Evolutionary conservation across 2,888 invertebrate species (phyloP), one percentile per base, ranked within the genome.

Genomic region (Plemyria rubiginata): DNA sequence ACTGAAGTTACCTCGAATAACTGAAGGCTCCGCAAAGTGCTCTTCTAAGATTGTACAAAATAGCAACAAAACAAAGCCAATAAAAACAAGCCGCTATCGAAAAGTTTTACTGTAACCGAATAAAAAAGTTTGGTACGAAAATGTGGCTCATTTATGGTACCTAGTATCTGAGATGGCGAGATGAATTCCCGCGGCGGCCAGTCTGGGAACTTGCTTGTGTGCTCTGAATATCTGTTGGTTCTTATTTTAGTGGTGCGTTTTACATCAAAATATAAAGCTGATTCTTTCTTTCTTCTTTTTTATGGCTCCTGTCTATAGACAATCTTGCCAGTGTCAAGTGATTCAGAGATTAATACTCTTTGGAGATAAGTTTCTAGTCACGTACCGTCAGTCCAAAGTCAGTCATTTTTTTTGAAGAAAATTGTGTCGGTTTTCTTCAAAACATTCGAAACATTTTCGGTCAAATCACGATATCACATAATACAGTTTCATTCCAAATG

Each of bases 91-190:
- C 58, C 55, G 62, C 54, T 60, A 60, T 52, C 57, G 60, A 51
- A 60, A 68, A 68, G 62, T 67, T 68, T 68, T 60, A 43, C 62
- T 56, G 60, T 62, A 66, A 69, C 62, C 55, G 66, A 67, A 67
- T 69, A 69, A 71, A 70, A 60, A 71, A 67, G 62, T 69, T 69
- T 58, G 43, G 53, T 58, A 62, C 54, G 66, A 65, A 68, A 66
- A 67, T 67, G 63, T 66, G 60, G 66, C 64, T 69, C 64, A 66
- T 69, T 69, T 62, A 48, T 53, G 55, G 60, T 66, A n/a, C n/a
- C n/a, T n/a, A 67, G 60, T 63, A 62, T 66, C 62, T 56, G n/a
- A 41, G 45, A 50, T 13, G 53, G 51, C n/a, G 28, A 50, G 45
- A 36, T 16, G 43, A 50, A 29, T 40, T 56, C 59, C 36, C 55